Conservation (phyloP, 1,140 invertebrate genomes). For the Penaeus vannamei region DNA sequence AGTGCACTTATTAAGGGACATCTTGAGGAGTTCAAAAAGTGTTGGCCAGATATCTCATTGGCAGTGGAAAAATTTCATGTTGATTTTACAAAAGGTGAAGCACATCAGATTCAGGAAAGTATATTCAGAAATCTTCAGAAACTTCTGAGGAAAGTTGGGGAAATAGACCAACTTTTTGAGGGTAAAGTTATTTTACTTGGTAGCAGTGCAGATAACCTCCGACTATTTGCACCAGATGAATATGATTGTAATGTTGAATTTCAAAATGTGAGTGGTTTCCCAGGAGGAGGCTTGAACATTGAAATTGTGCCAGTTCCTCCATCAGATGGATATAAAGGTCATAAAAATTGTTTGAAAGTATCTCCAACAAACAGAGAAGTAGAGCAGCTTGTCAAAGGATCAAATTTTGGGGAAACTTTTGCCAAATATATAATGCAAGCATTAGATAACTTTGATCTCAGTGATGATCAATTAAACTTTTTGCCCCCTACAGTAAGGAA, state of each 20-base stretch:
- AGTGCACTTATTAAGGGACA: background rate
- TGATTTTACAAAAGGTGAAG: conserved; percentile 31
- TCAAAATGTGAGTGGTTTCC: conserved; percentile 18
- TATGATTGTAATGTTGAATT: conserved; percentile 44
- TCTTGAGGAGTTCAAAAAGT: background rate
- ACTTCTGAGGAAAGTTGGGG: background rate
- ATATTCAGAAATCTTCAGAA: background rate
- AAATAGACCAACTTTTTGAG: background rate
- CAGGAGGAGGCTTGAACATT: background rate
- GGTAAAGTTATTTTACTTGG: conserved; percentile 7
- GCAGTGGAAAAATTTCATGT: conserved; percentile 30
- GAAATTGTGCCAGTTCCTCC: background rate
- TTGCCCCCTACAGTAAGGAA: background rate
- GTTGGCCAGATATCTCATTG: background rate
- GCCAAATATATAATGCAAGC: background rate
- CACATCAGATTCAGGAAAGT: background rate
- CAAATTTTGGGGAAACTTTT: conserved; percentile 14
- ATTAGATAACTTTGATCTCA: background rate
- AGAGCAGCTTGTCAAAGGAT: background rate
- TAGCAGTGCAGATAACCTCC: conserved; percentile 27
- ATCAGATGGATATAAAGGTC: background rate
- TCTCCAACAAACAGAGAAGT: background rate
- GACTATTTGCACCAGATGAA: conserved; percentile 38
- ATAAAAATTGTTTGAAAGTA: background rate
- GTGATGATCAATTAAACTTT: conserved; percentile 12